Evolutionary conservation across 2,888 invertebrate species (phyloP), one percentile per base, ranked within the genome.

Genomic region (Agapostemon virescens): DNA sequence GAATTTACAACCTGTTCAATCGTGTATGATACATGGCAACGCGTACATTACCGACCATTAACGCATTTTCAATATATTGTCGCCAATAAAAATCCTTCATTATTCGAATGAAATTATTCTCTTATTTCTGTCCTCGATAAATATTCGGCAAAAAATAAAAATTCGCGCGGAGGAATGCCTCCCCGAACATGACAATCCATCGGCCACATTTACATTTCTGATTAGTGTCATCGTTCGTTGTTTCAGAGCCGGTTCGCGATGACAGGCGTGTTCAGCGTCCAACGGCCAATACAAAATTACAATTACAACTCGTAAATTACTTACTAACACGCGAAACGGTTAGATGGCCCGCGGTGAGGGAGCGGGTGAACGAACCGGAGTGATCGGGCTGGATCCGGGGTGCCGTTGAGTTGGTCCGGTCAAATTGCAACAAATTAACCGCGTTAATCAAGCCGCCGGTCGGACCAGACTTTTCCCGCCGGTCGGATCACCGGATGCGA

Each of bases 401-500:
- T 67, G 78, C n/a, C 30, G 36, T 20, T 36, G 81, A 79, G 85
- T 81, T 83, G 84, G 87, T 81, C 86, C 83, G 88, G 86, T 89
- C 86, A 90, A 91, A 90, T 91, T 90, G 88, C 89, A 90, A 90
- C 90, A 89, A 90, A 91, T 91, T 91, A 91, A 90, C 90, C 89
- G 86, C 89, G 90, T 91, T 91, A 90, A 91, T 91, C 90, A 90
- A 89, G 36, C 84, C 82, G 74, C 84, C 78, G 76, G 82, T 81
- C 49, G 81, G 84, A 86, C 88, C 69, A 85, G 81, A 90, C 86
- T 89, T 90, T 90, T 85, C 74, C 87, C 38, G 83, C 63, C 73
- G 74, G 69, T 55, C 69, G 70, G 73, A 67, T 45, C 36, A 75
- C 72, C 49, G 70, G 71, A 68, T 30, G 33, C 70, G 82, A 58